Percentiles rank a stretch among this genome's conserved stretches.
phyloP scores from a whole-genome alignment of 2,888 invertebrate genomes.

The Allolobophora icterica region DNA sequence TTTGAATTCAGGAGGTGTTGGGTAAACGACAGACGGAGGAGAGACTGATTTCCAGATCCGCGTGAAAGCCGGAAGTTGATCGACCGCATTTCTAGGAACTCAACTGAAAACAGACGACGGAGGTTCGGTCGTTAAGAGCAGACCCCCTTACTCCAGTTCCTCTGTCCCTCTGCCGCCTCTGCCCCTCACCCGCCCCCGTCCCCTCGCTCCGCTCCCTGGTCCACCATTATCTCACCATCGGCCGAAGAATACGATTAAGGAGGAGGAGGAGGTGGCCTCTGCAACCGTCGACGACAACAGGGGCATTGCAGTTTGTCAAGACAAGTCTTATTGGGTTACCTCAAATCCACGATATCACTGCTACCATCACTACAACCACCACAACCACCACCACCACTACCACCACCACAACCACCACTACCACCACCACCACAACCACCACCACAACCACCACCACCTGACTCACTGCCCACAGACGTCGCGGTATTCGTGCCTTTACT shows the following conservation, averaged over 20 bases:
- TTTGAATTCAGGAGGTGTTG: slow-evolving; percentile 1
- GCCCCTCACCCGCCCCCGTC: background rate
- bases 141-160: background rate
- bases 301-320: background rate
- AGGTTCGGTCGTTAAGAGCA: background rate
- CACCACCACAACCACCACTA: background rate
- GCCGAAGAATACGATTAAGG: background rate
- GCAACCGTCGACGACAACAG: background rate
- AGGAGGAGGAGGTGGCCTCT: background rate
- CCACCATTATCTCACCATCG: background rate
- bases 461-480: background rate
- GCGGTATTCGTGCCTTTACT: background rate
- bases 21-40: background rate
- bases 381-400: background rate
- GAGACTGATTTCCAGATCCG: background rate
- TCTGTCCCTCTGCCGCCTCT: too few relatives aligned
- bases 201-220: background rate
- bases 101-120: slow-evolving; percentile 21
- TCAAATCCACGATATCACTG: background rate
- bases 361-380: background rate
- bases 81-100: background rate
- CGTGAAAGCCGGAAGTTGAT: slow-evolving; percentile 12
- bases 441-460: background rate
- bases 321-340: slow-evolving; percentile 17
- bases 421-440: too few relatives aligned